A percentile compares a stretch with the other conserved stretches of the same genome.
Evolutionary conservation across 2,113 vertebrate species (phyloP).

Genomic region (Aythya baeri): DNA sequence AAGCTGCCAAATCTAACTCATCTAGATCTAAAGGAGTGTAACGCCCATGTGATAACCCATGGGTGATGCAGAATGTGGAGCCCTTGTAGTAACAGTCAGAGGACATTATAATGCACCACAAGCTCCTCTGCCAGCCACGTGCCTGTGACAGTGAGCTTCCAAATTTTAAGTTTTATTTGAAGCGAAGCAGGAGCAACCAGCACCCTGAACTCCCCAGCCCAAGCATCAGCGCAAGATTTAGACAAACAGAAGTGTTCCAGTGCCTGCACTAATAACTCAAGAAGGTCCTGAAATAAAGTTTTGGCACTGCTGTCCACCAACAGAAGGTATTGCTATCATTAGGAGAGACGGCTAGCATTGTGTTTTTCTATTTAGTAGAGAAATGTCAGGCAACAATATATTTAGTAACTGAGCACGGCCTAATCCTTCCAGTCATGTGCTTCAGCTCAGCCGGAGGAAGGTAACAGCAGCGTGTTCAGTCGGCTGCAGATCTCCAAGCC

Average conservation of each 20-base stretch:
- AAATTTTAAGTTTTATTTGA: background rate
- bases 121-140: background rate
- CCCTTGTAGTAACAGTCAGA: background rate
- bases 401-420: background rate
- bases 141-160: background rate
- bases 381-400: background rate
- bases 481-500: background rate
- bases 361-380: background rate
- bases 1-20: background rate
- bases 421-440: background rate
- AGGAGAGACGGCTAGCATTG: background rate
- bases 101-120: background rate
- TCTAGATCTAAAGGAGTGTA: background rate
- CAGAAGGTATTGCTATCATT: background rate
- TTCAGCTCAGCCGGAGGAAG: background rate
- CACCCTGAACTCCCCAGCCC: background rate
- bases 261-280: background rate
- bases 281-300: slow-evolving; percentile 37
- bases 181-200: background rate
- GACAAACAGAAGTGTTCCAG: background rate
- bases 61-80: background rate
- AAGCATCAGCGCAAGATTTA: background rate
- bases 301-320: background rate
- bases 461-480: background rate
- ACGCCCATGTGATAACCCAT: background rate